These are phyloP conservation scores for Pelusios castaneus DNA, from an alignment of 2,113 vertebrate genomes.

Conservation along the genomic window DNA sequence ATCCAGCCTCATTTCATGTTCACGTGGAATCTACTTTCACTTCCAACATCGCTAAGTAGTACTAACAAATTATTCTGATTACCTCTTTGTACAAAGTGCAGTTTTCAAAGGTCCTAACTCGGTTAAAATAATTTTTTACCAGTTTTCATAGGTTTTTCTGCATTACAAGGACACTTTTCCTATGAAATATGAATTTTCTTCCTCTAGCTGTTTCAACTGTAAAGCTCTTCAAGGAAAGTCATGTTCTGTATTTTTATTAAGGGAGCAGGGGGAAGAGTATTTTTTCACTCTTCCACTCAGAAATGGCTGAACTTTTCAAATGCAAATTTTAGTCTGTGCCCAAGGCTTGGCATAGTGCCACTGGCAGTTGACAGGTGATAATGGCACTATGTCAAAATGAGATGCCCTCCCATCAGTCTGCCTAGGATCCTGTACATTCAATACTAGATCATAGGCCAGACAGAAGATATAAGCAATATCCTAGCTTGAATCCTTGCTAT, in stretches of 20 bases:
- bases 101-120: background rate
- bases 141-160: background rate
- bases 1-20: accelerated
- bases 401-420: no score
- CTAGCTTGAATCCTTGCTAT: no score
- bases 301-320: background rate
- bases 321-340: background rate
- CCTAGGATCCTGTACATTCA: no score
- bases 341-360: background rate
- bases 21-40: accelerated
- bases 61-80: background rate
- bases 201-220: background rate
- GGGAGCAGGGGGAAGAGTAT: background rate
- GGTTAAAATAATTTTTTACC: background rate
- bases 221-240: background rate
- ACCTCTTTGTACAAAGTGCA: background rate
- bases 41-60: accelerated
- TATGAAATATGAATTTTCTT: background rate
- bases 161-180: background rate
- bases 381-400: no score
- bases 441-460: no score
- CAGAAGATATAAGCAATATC: no score
- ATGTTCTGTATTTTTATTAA: background rate
- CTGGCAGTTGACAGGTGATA: no score
- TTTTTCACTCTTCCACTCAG: background rate